A percentile compares a stretch with the other conserved stretches of the same genome.
Evolutionary conservation across 2,113 vertebrate genomes (phyloP).

Genomic region (Tragelaphus buxtoni): DNA sequence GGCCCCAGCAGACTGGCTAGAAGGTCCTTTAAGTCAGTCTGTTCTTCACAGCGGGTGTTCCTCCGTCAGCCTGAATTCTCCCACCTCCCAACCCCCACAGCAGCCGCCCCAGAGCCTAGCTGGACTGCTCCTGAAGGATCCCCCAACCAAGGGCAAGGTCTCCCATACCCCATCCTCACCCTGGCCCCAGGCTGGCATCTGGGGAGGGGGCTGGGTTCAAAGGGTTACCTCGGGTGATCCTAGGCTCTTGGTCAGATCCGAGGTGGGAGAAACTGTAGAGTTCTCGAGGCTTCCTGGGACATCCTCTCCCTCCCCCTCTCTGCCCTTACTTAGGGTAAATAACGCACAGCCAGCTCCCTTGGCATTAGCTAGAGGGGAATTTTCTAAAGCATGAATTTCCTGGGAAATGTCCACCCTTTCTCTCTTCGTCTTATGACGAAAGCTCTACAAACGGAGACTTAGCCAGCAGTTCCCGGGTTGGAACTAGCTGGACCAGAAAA

Average conservation of each 20-base stretch:
- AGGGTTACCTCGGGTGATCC: not conserved
- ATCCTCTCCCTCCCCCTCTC: not conserved
- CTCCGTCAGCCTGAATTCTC: not conserved
- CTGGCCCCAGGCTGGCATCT: not conserved
- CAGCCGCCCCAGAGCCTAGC: not conserved
- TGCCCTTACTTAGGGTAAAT: not conserved
- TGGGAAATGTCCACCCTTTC: slow-evolving; percentile 42
- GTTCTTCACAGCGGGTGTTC: not conserved
- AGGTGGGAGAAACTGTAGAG: not conserved
- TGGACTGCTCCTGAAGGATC: not conserved
- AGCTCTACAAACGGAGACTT: not conserved
- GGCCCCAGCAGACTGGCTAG: not conserved
- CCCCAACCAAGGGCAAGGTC: not conserved
- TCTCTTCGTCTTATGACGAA: not conserved
- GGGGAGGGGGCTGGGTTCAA: not conserved
- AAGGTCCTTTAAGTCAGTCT: not conserved
- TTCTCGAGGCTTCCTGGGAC: not conserved
- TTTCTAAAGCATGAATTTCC: slow-evolving; percentile 47
- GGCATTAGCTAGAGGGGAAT: slow-evolving; percentile 48
- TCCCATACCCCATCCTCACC: not conserved
- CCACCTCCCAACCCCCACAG: not conserved
- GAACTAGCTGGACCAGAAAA: not conserved
- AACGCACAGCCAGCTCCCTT: not conserved
- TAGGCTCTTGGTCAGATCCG: not conserved
- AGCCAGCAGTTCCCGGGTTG: not conserved